Base-by-base conservation (phyloP, 2,888 invertebrate species). In the Prostheceraeus crozeri region DNA sequence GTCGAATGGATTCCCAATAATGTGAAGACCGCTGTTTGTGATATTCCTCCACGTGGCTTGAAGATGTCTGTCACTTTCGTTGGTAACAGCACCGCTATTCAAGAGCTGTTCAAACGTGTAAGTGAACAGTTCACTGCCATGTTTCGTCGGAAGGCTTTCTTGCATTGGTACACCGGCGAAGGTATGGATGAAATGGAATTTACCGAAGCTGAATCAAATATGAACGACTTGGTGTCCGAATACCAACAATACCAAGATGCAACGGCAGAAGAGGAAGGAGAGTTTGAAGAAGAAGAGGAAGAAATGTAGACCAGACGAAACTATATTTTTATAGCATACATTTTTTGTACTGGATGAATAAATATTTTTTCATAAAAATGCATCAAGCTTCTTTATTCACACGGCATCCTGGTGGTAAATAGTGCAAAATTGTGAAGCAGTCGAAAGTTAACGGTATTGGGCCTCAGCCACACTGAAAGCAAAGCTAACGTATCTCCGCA, bases 1-100 rank as follows among this genome's bases (percentile, higher is more conserved):
- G 84, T 85, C 1, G 84, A 84, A 76, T 84, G 89, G 89, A 89
- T 89, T 87, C 77, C 89, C 52, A 87, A 87, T 80, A 88, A 89
- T 77, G 86, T 87, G 48, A 89, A 89, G 81, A 70, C 69, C 14
- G 87, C 87, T 69, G 87, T 87, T 64, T 89, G 88, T 78, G 88
- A 89, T 77, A 89, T 89, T 71, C 88, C 85, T 25, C 86, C 85
- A 4, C 82, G 87, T 65, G 89, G 89, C 53, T 77, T 87, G 64
- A 86, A 85, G 74, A 87, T 87, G 86, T 84, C 86, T 1, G 87
- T 87, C 66, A 89, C 89, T 40, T 89, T 89, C 78, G 87, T 89
- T 75, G 65, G 64, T 8, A 64, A 64, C 51, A 57, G 52, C 25
- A 64, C 64, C 23, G 59, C 64, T n/a, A 64, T 64, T 54, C 65